Base-by-base conservation (phyloP, 2,888 invertebrate species). In the Cynaeus angustus region DNA sequence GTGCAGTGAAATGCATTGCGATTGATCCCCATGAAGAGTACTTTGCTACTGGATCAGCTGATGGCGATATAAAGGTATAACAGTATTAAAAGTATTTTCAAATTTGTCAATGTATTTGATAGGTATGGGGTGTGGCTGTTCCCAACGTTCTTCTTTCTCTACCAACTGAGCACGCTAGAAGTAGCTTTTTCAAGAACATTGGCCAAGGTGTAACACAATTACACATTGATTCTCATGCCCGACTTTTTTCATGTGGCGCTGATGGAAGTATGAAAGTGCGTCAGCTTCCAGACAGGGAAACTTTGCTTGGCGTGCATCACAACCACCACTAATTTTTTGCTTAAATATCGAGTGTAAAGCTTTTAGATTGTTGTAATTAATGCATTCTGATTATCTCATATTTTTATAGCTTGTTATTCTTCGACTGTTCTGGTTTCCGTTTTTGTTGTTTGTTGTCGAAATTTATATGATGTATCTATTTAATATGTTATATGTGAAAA, bases 201-300 rank as follows among this genome's bases (percentile, higher is more conserved):
- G 97, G 97, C 30, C 96, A 97, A 86, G 97, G 97, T 30, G 98
- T 99, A 43, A 97, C 97, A 50, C 98, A 99, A 86, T 88, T 99
- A 76, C 93, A 95, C 82, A 92, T 99, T 71, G 98, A 98, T 84
- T 90, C 93, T 45, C 91, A 92, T 72, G 93, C 93, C 21, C 91
- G 98, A 52, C 87, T 99, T 78, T 99, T 97, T 87, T 99, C 99
- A 4, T 99, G 99, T 85, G 99, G 99, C 64, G 97, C 98, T 53
- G 99, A 99, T 88, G 98, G 98, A 79, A 98, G 98, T 55, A 95
- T 99, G 93, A 99, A 99, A 89, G 95, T 98, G 76, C 91, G 98
- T 75, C 94, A 95, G 83, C 87, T 98, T 78, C 96, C 97, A 12
- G 96, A 97, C 82, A 89, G 94, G 75, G 91, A 91, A 73, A 80